These are phyloP conservation scores for Seriola dumerili DNA, from an alignment of 2,113 vertebrate genomes.

Conservation along the genomic window DNA sequence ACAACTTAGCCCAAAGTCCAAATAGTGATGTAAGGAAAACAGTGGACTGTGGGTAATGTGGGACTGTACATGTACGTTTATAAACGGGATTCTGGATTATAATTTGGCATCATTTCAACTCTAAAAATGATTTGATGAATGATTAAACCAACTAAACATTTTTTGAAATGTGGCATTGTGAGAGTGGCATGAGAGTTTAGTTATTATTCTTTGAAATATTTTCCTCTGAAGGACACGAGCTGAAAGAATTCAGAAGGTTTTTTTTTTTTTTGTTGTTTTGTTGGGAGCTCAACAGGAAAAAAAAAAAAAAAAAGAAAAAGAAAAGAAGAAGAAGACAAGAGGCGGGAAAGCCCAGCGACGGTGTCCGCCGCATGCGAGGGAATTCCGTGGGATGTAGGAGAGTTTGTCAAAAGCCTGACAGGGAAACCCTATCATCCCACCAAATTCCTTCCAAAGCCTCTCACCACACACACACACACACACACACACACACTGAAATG, in stretches of 20 bases:
- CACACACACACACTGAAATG: slow-evolving; percentile 23
- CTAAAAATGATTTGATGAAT: too few relatives aligned
- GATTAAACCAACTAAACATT: too few relatives aligned
- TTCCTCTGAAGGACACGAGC: background rate
- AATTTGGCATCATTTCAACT: too few relatives aligned
- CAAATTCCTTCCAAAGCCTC: slow-evolving; percentile 70
- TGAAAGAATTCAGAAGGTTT: slow-evolving; percentile 10
- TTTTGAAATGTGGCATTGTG: too few relatives aligned
- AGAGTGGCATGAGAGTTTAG: background rate
- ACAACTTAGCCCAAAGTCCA: too few relatives aligned
- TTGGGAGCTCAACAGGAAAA: slow-evolving; percentile 10
- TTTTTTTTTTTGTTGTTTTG: background rate
- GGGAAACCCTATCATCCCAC: slow-evolving; percentile 78
- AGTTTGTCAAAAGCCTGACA: slow-evolving; percentile 71
- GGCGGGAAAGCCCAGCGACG: slow-evolving; percentile 25
- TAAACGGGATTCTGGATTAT: too few relatives aligned
- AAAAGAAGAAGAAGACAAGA: background rate
- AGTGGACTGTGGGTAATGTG: too few relatives aligned
- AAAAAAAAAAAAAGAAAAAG: background rate
- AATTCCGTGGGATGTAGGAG: slow-evolving; percentile 65
- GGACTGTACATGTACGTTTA: too few relatives aligned
- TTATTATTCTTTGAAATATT: background rate
- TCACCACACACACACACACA: slow-evolving; percentile 53
- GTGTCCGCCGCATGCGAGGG: slow-evolving; percentile 53
- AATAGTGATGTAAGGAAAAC: too few relatives aligned